A percentile compares a stretch with the other conserved stretches of the same genome.
Evolutionary conservation across 2,113 vertebrate genomes (phyloP).

Genomic region (Porphyrio hochstetteri): DNA sequence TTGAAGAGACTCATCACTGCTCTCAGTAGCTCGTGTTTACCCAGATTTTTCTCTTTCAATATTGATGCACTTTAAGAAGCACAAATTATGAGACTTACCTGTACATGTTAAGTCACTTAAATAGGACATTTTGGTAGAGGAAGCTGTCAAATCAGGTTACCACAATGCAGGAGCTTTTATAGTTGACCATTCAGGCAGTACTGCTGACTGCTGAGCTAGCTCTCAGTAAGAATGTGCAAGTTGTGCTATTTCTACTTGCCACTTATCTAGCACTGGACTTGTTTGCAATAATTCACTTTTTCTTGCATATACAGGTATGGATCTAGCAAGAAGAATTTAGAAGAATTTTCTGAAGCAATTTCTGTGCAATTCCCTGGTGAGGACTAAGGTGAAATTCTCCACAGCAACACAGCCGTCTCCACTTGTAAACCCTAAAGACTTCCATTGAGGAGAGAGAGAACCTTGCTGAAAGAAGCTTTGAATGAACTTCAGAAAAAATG

Average conservation of each 20-base stretch:
- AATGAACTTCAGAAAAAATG: neutral
- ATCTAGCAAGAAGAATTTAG: neutral
- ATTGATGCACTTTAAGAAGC: neutral
- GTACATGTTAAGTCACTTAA: neutral
- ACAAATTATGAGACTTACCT: neutral
- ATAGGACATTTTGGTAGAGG: neutral
- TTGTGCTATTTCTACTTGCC: constrained; percentile 20
- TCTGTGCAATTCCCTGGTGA: too few relatives aligned
- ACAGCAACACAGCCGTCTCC: too few relatives aligned
- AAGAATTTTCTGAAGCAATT: neutral
- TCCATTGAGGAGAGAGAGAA: neutral
- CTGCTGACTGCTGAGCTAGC: neutral
- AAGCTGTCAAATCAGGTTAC: neutral
- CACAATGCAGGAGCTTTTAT: neutral
- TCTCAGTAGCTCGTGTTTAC: neutral
- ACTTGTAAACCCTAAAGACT: neutral
- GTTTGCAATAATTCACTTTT: neutral
- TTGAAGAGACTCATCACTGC: neutral
- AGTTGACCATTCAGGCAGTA: neutral
- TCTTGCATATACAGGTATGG: neutral
- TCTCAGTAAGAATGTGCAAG: constrained; percentile 7
- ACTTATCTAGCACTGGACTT: neutral
- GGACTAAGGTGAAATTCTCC: too few relatives aligned
- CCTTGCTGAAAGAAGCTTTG: neutral
- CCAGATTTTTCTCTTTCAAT: neutral